Base-by-base conservation (phyloP, 2,888 invertebrate genomes). In the Atethmia centrago region DNA sequence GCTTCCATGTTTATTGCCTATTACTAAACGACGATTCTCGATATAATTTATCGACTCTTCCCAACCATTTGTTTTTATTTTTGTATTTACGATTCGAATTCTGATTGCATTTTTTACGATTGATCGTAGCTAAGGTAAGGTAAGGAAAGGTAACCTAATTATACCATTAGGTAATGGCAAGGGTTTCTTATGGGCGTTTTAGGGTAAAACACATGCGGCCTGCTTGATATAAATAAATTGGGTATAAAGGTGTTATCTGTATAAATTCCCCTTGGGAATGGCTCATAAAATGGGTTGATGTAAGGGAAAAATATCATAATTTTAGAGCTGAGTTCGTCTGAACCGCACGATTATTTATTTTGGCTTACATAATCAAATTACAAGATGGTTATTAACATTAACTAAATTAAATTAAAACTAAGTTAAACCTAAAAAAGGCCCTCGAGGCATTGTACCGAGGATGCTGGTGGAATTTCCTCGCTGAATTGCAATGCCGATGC, bases 31-130 rank as follows among this genome's bases (percentile, higher is more conserved):
- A 74, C 81, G 70, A 87, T 85, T 72, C 74, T 80, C 74, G 68
- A 85, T 83, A 83, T 85, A 85, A 85, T 82, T 87, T 87, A 87
- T 85, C 68, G 81, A 80, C 65, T 79, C 78, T 85, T 78, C 65
- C 69, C 70, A 74, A 65, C 78, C 71, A 72, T 85, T 77, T 80
- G 75, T 71, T 83, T 87, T 78, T 80, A 85, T 76, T 77, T 80
- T 64, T 71, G 63, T 80, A 77, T 85, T 87, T 84, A 85, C 74
- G 77, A 71, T 73, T 78, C 51, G 19, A 72, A 68, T 73, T 67
- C 76, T 79, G 84, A 81, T 85, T 84, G 74, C 85, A 49, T 69
- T 73, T 81, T 84, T 81, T 78, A 84, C 62, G 83, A 71, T 76
- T 59, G 59, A 28, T 49, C 65, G 67, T 68, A 40, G 40, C 9